phyloP scores from a whole-genome alignment of 2,113 vertebrate genomes.

The Xenopus laevis region DNA sequence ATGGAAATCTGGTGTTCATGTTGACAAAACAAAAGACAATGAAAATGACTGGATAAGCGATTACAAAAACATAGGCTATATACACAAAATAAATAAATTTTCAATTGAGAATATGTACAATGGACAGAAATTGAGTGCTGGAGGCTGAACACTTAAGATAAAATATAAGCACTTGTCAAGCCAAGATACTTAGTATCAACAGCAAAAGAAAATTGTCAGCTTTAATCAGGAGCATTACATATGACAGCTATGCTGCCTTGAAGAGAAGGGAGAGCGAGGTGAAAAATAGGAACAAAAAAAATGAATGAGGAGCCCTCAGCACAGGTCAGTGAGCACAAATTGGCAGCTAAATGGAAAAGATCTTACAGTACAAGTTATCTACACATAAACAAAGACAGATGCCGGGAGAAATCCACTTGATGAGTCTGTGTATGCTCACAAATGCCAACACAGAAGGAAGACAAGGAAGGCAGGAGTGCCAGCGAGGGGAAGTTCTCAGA shows the following conservation, averaged over 20 bases:
- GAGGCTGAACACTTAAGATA: too few relatives aligned
- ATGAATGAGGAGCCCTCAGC: slow-evolving; percentile 18
- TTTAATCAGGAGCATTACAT: slow-evolving; percentile 28
- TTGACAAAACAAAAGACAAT: too few relatives aligned
- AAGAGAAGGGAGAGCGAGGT: too few relatives aligned
- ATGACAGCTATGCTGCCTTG: background rate
- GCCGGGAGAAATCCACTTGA: background rate
- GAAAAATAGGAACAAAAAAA: slow-evolving; percentile 3
- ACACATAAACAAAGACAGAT: slow-evolving; percentile 30
- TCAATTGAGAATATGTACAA: too few relatives aligned
- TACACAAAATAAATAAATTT: too few relatives aligned
- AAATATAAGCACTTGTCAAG: too few relatives aligned
- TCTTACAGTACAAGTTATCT: slow-evolving; percentile 9
- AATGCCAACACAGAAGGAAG: background rate
- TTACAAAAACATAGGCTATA: too few relatives aligned
- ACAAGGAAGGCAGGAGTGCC: background rate
- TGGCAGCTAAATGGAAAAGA: slow-evolving; percentile 16
- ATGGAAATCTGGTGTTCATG: too few relatives aligned
- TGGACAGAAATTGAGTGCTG: too few relatives aligned
- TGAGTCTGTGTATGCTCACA: background rate
- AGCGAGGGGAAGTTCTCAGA: background rate
- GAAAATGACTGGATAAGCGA: too few relatives aligned
- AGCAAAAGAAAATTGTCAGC: background rate
- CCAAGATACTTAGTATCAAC: background rate
- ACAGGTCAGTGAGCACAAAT: slow-evolving; percentile 23